Evolutionary conservation across 2,888 invertebrate genomes (phyloP), one percentile per base, ranked within the genome.

Genomic region (Aricia artaxerxes): DNA sequence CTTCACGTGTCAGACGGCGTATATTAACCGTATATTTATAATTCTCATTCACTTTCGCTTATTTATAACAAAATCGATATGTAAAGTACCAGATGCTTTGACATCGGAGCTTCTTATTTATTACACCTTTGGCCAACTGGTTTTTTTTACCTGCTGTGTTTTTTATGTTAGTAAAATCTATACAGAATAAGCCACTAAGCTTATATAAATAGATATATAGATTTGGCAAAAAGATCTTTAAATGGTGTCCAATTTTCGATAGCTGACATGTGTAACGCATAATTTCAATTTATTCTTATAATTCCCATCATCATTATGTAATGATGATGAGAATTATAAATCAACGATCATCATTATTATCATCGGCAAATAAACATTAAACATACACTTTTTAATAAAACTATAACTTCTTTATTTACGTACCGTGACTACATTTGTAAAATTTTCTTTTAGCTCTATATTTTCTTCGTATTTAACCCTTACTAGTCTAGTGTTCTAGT

Each of bases 1-100:
- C 90, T 91, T 89, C 90, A 85, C 93, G 90, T 93, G 93, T 93
- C 94, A 94, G 93, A 92, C 91, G 91, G 92, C 89, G 82, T 88
- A 86, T 88, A 88, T 94, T 93, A 93, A 91, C 92, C 86, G 88
- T 89, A 88, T 91, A 92, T 93, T 69, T 92, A 92, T 92, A 89
- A 90, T 88, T 83, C 85, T 82, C 83, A 83, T 83, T 84, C 85
- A 88, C 87, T 86, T 86, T 84, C 82, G 82, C 85, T 86, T 88
- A 78, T 78, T 78, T 75, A 79, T 61, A 79, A 79, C 61, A 79
- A 35, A 64, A 64, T 79, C 49, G 75, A 73, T 75, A 79, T 79
- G 61, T 44, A 79, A 60, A 75, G 61, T 79, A 61, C 61, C 61
- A 75, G 61, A 75, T 73, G 78, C 44, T 78, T 44, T 31, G 7